Conservation (phyloP, 1,140 invertebrate genomes). For the Anoplolepis gracilipes region DNA sequence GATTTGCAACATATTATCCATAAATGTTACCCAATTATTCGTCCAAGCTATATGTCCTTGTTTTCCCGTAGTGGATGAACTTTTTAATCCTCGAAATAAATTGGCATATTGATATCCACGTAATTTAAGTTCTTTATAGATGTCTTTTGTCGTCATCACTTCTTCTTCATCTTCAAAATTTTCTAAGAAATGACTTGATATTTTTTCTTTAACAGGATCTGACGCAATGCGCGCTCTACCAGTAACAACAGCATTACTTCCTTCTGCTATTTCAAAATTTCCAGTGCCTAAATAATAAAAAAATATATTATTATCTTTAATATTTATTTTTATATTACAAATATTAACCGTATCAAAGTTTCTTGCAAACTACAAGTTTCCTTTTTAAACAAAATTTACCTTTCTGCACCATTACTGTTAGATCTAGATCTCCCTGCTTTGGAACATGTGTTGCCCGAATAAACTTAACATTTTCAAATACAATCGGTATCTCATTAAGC, state of each 20-base stretch:
- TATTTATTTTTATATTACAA: no score
- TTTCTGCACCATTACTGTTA: slow-evolving; percentile 94
- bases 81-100: slow-evolving; percentile 86
- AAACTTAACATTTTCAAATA: slow-evolving; percentile 95
- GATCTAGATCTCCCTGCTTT: slow-evolving; percentile 88
- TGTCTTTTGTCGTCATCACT: slow-evolving; percentile 89
- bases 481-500: slow-evolving; percentile 90
- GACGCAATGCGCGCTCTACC: slow-evolving; percentile 89
- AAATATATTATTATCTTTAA: no score
- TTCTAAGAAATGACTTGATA: slow-evolving; percentile 49
- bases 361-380: background rate
- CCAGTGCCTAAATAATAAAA: slow-evolving; percentile 72
- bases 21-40: slow-evolving; percentile 97
- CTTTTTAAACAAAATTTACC: slow-evolving; percentile 75
- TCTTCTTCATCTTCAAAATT: slow-evolving; percentile 72
- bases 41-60: slow-evolving; percentile 89
- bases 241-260: slow-evolving; percentile 89
- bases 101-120: slow-evolving; percentile 94
- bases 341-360: background rate
- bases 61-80: slow-evolving; percentile 84
- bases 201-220: slow-evolving; percentile 83
- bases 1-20: slow-evolving; percentile 97
- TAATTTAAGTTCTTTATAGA: slow-evolving; percentile 96
- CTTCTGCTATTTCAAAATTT: slow-evolving; percentile 89
- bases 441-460: slow-evolving; percentile 93